These are phyloP conservation scores for Damaliscus lunatus DNA, from an alignment of 2,113 vertebrate genomes.

Conservation along the genomic window DNA sequence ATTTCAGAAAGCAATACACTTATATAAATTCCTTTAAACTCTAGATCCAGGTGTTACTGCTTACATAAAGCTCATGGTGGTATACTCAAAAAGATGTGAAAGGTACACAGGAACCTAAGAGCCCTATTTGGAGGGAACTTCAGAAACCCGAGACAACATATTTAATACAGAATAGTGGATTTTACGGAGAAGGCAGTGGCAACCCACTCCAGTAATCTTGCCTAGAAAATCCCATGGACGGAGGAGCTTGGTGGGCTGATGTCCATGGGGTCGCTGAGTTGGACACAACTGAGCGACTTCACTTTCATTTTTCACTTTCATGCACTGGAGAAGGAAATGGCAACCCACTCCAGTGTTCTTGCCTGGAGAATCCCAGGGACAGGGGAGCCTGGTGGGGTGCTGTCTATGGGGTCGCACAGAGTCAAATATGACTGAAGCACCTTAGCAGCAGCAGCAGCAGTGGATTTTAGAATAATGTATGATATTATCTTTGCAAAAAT, in stretches of 20 bases:
- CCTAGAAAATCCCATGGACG: too few species aligned
- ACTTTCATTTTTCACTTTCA: too few species aligned
- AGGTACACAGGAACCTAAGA: not conserved
- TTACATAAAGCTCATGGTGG: not conserved
- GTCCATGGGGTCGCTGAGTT: too few species aligned
- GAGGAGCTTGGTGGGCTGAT: too few species aligned
- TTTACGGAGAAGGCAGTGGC: not conserved
- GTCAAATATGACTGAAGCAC: accelerated
- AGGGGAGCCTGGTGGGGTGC: too few species aligned
- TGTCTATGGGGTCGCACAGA: too few species aligned
- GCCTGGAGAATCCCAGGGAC: too few species aligned
- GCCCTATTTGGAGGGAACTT: not conserved
- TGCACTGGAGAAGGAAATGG: too few species aligned
- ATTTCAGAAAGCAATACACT: not conserved
- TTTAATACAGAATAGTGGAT: not conserved
- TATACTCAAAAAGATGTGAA: not conserved
- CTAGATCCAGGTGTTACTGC: not conserved
- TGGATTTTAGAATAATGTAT: not conserved
- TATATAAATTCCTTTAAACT: not conserved
- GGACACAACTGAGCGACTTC: too few species aligned
- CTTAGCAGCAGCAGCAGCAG: too few species aligned
- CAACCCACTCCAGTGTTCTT: too few species aligned
- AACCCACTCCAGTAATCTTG: too few species aligned
- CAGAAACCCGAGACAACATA: not conserved
- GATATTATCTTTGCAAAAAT: not conserved